phyloP scores from a whole-genome alignment of 2,113 vertebrate genomes.

The Tauraco erythrolophus region DNA sequence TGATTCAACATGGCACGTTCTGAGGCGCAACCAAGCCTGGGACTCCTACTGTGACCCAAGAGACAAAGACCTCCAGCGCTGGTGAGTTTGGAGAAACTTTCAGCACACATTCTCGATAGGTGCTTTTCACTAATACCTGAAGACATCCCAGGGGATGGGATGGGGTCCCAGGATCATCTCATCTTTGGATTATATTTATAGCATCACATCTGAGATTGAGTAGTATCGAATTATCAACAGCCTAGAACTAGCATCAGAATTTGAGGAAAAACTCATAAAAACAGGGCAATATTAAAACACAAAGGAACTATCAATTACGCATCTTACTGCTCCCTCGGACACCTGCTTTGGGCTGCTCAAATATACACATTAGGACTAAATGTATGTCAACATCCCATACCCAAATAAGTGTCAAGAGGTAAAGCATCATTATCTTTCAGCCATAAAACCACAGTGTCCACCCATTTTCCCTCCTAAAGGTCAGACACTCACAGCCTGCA shows the following conservation, averaged over 20 bases:
- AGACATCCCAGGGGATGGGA: background rate
- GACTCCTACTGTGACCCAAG: background rate
- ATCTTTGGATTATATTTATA: background rate
- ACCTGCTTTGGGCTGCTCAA: background rate
- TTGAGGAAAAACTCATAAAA: background rate
- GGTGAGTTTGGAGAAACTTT: background rate
- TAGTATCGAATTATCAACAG: background rate
- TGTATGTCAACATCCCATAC: background rate
- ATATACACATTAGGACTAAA: background rate
- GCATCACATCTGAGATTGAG: background rate
- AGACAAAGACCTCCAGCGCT: background rate
- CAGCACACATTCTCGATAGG: background rate
- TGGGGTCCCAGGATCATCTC: background rate
- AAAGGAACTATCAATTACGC: background rate
- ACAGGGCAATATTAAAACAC: background rate
- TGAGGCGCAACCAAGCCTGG: background rate
- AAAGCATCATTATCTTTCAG: background rate
- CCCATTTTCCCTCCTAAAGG: slow-evolving; percentile 8
- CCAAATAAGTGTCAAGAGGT: slow-evolving; percentile 15
- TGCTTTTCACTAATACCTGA: background rate
- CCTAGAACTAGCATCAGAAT: background rate
- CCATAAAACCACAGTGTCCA: slow-evolving; percentile 3
- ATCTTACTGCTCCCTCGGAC: background rate
- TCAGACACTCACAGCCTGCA: background rate
- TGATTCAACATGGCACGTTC: background rate